phyloP scores from a whole-genome alignment of 2,888 invertebrate genomes.

The Listrodromus nycthemerus region DNA sequence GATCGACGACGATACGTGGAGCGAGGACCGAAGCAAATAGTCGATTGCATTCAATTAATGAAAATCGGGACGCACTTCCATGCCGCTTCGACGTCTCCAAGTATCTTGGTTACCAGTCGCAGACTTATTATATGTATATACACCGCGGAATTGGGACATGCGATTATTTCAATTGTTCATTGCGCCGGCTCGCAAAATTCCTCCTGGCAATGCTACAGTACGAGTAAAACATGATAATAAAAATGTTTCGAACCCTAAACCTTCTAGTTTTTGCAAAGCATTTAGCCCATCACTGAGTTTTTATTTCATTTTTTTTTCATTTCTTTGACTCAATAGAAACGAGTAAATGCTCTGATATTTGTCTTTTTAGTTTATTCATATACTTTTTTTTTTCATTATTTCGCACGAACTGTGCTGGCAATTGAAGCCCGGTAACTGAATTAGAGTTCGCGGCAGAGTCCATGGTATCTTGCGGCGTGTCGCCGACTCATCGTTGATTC shows the following conservation, averaged over 20 bases:
- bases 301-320: background rate
- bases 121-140: background rate
- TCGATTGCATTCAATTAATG: constrained; percentile 71
- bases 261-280: background rate
- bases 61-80: constrained; percentile 54
- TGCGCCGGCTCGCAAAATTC: background rate
- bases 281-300: background rate
- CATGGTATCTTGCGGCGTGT: constrained; percentile 34
- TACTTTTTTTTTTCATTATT: constrained; percentile 45
- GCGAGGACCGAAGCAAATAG: constrained; percentile 26
- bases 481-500: constrained; percentile 37
- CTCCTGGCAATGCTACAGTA: background rate
- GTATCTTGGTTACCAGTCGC: constrained; percentile 12
- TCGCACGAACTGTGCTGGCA: constrained; percentile 51
- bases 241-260: background rate
- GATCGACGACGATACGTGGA: background rate
- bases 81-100: constrained; percentile 25
- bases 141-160: constrained; percentile 5
- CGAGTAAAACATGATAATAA: background rate
- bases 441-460: constrained; percentile 66
- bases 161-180: background rate
- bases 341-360: constrained; percentile 14
- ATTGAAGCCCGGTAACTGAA: constrained; percentile 71
- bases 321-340: constrained; percentile 16
- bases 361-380: constrained; percentile 41